phyloP scores from a whole-genome alignment of 2,113 vertebrate genomes.

The Periophthalmodon schlosseri region DNA sequence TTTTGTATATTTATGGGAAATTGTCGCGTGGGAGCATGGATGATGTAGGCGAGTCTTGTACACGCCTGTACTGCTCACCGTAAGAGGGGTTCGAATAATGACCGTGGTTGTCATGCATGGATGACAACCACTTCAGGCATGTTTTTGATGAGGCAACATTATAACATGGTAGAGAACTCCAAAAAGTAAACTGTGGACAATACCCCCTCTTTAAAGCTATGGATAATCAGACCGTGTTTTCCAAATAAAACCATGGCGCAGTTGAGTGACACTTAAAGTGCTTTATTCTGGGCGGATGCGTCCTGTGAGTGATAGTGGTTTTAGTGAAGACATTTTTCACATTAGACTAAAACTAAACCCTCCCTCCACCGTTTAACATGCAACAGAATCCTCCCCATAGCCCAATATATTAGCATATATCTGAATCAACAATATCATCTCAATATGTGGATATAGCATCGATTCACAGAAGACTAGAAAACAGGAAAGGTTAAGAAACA shows the following conservation, averaged over 20 bases:
- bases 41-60: too few species aligned
- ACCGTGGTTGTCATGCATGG: too few species aligned
- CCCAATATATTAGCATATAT: slow-evolving; percentile 66
- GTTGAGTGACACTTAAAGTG: slow-evolving; percentile 75
- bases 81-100: too few species aligned
- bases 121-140: too few species aligned
- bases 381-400: slow-evolving; percentile 65
- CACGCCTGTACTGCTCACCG: too few species aligned
- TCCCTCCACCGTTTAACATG: slow-evolving; percentile 59
- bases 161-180: background rate
- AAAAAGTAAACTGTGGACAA: too few species aligned
- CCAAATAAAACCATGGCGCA: slow-evolving; percentile 18
- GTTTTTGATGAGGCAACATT: too few species aligned
- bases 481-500: slow-evolving; percentile 15
- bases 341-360: slow-evolving; percentile 63
- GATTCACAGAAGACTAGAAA: slow-evolving; percentile 54
- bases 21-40: too few species aligned
- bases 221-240: background rate
- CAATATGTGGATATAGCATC: slow-evolving; percentile 44
- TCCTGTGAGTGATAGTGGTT: slow-evolving; percentile 75
- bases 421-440: slow-evolving; percentile 62
- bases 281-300: slow-evolving; percentile 71
- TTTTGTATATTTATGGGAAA: too few species aligned
- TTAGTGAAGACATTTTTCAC: slow-evolving; percentile 75
- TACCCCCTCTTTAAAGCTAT: too few species aligned